A percentile compares a stretch with the other conserved stretches of the same genome.
Evolutionary conservation across 2,797 vertebrate species (phyloP).

Genomic region (Poeciliopsis turneri): DNA sequence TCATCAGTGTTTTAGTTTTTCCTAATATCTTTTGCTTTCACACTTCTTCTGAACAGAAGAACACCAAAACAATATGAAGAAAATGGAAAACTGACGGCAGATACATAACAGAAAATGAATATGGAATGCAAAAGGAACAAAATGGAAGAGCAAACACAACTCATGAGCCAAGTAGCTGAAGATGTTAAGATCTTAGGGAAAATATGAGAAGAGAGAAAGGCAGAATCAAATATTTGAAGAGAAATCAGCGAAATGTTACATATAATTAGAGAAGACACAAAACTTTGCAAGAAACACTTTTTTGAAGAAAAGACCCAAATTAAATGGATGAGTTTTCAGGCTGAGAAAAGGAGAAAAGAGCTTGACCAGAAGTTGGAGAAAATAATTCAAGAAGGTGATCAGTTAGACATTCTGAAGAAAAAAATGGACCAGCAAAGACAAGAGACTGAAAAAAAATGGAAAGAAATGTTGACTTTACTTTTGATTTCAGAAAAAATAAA

Average conservation of each 20-base stretch:
- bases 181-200: slow-evolving; percentile 65
- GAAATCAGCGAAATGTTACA: slow-evolving; percentile 49
- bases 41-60: slow-evolving; percentile 46
- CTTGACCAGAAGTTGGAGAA: slow-evolving; percentile 62
- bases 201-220: slow-evolving; percentile 51
- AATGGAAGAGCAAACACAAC: slow-evolving; percentile 54
- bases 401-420: slow-evolving; percentile 65
- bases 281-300: slow-evolving; percentile 31
- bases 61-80: slow-evolving; percentile 51
- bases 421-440: slow-evolving; percentile 57
- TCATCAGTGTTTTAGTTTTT: slow-evolving; percentile 24
- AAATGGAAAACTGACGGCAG: slow-evolving; percentile 36
- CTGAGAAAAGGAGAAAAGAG: slow-evolving; percentile 47
- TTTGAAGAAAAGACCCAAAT: slow-evolving; percentile 48
- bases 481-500: slow-evolving; percentile 44
- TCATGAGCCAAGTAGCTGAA: slow-evolving; percentile 49
- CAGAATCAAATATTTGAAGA: background rate
- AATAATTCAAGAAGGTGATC: slow-evolving; percentile 57
- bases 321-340: slow-evolving; percentile 58
- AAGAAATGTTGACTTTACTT: slow-evolving; percentile 18
- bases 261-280: slow-evolving; percentile 41
- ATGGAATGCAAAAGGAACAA: slow-evolving; percentile 47
- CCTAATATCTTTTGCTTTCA: background rate
- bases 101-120: slow-evolving; percentile 34
- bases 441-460: slow-evolving; percentile 43